Evolutionary conservation across 2,797 vertebrate species (phyloP), one percentile per base, ranked within the genome.

Genomic region (Myoxocephalus aenaeus): DNA sequence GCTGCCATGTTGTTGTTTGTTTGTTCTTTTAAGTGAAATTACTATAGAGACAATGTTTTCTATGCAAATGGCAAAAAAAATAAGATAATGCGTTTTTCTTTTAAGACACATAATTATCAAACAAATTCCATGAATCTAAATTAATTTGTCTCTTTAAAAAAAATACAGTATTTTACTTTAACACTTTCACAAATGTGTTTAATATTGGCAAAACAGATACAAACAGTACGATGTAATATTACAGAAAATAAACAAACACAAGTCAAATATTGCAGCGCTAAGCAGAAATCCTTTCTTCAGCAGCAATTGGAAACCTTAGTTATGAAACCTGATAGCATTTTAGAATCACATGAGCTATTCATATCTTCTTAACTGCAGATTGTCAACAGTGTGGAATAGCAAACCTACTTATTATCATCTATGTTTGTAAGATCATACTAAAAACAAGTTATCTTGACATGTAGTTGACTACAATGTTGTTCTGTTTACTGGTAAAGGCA

Each of bases 271-370:
- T 2, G 56, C 5, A 63, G 29, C 1, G 1, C 46, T 53, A 36
- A 75, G 36, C 67, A 75, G 29, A 25, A 29, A 18, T 65, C 73
- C 12, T 48, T 57, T n/a, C 18, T 36, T 57, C 13, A 64, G 62
- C 25, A 2, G 17, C 0, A 3, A 29, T 65, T 15, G 20, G 5
- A 66, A 40, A 65, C 20, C 7, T 6, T 62, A 5, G 25, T 36
- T 56, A 14, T 50, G 29, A 34, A n/a, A 69, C 34, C 13, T 75
- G 59, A 62, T 46, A 22, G 27, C 10, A n/a, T 27, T 69, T 1
- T 61, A 46, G 22, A 58, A 10, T 58, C 4, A 20, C 36, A 46
- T 11, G 17, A 68, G 38, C 65, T 54, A 13, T 25, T 65, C 20
- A 46, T 69, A 8, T 27, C 38, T 46, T 62, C 17, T 32, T 36